phyloP scores from a whole-genome alignment of 2,888 invertebrate genomes.

The Protophormia terraenovae region DNA sequence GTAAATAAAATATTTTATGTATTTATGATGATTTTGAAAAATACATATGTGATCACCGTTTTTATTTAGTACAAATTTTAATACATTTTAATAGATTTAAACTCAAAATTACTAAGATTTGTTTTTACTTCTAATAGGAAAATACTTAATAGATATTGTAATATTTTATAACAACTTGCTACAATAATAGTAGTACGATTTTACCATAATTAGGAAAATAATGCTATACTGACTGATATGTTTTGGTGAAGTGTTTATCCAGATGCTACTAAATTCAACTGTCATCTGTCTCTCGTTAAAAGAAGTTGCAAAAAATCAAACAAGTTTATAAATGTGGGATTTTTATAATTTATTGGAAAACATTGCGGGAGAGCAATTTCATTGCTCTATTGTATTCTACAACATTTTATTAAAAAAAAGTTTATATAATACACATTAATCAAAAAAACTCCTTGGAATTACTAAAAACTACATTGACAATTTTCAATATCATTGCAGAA shows the following conservation, averaged over 20 bases:
- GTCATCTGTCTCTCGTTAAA: background rate
- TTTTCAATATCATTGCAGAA: background rate
- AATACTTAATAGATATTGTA: no score
- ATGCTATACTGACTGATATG: background rate
- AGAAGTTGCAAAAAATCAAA: background rate
- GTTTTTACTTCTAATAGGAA: no score
- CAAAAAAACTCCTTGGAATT: background rate
- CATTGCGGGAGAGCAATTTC: slow-evolving; percentile 16
- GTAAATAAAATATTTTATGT: background rate
- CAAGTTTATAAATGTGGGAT: slow-evolving; percentile 2
- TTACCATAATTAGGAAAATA: no score
- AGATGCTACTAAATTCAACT: background rate
- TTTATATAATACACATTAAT: slow-evolving; percentile 5
- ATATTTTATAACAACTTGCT: no score
- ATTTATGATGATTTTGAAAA: background rate
- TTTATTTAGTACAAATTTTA: no score
- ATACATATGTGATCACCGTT: background rate
- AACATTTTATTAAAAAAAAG: background rate
- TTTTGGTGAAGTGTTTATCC: background rate
- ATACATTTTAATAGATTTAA: no score
- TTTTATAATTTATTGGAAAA: slow-evolving; percentile 33
- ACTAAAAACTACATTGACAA: slow-evolving; percentile 33
- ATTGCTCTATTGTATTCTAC: slow-evolving; percentile 44
- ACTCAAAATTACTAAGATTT: no score
- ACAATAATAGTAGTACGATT: no score